Percentiles rank a stretch among this genome's conserved stretches.
phyloP scores from a whole-genome alignment of 2,113 vertebrate species.

The Glaucidium brasilianum region DNA sequence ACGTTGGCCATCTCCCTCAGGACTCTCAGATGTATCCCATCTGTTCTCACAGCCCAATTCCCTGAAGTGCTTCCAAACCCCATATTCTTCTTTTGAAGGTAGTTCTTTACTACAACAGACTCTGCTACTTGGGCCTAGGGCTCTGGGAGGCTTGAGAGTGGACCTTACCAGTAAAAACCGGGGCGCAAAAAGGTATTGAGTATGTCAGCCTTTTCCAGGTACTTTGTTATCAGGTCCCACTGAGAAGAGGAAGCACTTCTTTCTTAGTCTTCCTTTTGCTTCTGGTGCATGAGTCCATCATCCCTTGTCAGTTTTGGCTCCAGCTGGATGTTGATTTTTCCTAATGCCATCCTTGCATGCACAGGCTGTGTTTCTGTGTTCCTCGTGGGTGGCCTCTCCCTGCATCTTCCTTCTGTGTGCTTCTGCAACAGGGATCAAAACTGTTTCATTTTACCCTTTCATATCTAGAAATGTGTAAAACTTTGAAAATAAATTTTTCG shows the following conservation, averaged over 20 bases:
- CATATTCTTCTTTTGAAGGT: neutral
- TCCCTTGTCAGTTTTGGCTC: neutral
- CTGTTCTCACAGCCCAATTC: neutral
- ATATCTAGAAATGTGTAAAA: neutral
- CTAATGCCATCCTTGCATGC: neutral
- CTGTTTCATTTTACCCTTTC: neutral
- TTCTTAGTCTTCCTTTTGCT: neutral
- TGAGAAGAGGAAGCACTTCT: neutral
- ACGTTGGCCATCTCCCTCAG: neutral
- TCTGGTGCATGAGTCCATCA: rapidly evolving
- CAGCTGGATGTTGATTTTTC: neutral
- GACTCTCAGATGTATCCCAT: neutral
- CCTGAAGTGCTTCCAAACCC: neutral
- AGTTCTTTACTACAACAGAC: neutral
- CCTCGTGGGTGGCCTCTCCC: neutral
- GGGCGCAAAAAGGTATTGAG: rapidly evolving
- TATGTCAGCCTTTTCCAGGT: neutral
- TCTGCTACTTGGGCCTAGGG: neutral
- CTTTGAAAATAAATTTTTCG: neutral
- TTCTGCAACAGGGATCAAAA: neutral
- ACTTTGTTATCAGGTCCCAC: neutral
- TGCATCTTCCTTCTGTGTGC: neutral
- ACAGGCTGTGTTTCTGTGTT: neutral
- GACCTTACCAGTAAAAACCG: neutral
- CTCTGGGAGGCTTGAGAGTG: neutral